Conservation (phyloP, 2,888 invertebrate genomes). For the Cryptosula pallasiana region DNA sequence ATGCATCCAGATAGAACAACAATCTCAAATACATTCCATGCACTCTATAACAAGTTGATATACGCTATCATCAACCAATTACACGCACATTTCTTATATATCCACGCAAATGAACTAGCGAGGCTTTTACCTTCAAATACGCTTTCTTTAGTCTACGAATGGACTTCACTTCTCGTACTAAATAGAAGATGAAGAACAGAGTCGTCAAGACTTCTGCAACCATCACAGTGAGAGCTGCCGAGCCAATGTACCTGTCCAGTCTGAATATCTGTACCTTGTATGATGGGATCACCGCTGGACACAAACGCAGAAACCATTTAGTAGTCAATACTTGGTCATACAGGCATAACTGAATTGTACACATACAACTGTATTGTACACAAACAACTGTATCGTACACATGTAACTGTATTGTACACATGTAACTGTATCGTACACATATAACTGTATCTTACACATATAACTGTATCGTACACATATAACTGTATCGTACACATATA, state of each 20-base stretch:
- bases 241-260: constrained; percentile 29
- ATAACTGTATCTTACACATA: too few relatives aligned
- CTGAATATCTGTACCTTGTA: constrained; percentile 22
- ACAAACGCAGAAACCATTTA: background rate
- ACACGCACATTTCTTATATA: too few relatives aligned
- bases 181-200: constrained; percentile 40
- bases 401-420: too few relatives aligned
- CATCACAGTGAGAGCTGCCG: constrained; percentile 31
- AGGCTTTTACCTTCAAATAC: constrained; percentile 32
- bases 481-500: too few relatives aligned
- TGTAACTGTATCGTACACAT: too few relatives aligned
- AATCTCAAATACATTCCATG: constrained; percentile 27
- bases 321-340: too few relatives aligned
- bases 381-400: too few relatives aligned
- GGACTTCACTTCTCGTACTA: constrained; percentile 28
- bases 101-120: too few relatives aligned
- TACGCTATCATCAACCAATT: too few relatives aligned
- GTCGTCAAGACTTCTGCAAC: constrained; percentile 34
- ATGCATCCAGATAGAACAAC: constrained; percentile 14
- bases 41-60: constrained; percentile 17
- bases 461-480: too few relatives aligned
- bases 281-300: background rate
- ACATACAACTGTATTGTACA: too few relatives aligned
- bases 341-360: too few relatives aligned
- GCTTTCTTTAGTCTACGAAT: constrained; percentile 30